Percentiles rank a stretch among this genome's conserved stretches.
phyloP scores from a whole-genome alignment of 2,797 vertebrate genomes.

The Chrosomus eos region DNA sequence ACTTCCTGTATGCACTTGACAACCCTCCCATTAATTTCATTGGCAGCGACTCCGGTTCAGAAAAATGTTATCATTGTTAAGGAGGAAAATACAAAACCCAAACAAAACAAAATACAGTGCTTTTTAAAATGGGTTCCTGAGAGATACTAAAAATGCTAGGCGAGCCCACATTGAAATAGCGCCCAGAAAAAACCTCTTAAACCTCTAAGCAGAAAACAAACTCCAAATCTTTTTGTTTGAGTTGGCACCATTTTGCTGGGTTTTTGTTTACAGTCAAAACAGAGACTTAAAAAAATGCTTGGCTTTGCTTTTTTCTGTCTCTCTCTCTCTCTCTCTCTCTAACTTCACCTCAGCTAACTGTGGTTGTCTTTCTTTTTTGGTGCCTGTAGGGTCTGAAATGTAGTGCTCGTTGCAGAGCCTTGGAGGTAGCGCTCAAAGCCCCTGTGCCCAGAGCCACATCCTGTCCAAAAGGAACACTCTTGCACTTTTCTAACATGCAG shows the following conservation, averaged over 20 bases:
- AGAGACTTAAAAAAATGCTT: conserved; percentile 62
- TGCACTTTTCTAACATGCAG: conserved; percentile 76
- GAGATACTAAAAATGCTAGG: conserved; percentile 69
- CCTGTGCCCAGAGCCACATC: conserved; percentile 78
- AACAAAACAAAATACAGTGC: conserved; percentile 67
- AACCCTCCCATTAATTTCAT: conserved; percentile 83
- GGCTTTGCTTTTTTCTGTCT: conserved; percentile 60
- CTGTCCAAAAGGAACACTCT: conserved; percentile 78
- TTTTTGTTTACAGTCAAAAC: conserved; percentile 66
- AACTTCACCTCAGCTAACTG: conserved; percentile 67
- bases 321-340: conserved; percentile 34
- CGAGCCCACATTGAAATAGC: conserved; percentile 63
- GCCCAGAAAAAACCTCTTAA: conserved; percentile 65
- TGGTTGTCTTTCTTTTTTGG: conserved; percentile 61
- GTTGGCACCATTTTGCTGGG: conserved; percentile 54
- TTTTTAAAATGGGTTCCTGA: conserved; percentile 74
- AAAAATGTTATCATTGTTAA: conserved; percentile 80
- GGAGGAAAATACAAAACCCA: conserved; percentile 65
- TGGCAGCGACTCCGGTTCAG: conserved; percentile 73
- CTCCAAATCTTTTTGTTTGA: conserved; percentile 70
- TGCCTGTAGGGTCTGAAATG: conserved; percentile 70
- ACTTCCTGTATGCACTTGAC: conserved; percentile 82
- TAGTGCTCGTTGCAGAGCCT: conserved; percentile 70
- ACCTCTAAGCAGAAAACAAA: conserved; percentile 67
- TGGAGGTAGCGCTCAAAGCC: conserved; percentile 70